phyloP scores from a whole-genome alignment of 2,888 invertebrate genomes.

The Micropterix aruncella region DNA sequence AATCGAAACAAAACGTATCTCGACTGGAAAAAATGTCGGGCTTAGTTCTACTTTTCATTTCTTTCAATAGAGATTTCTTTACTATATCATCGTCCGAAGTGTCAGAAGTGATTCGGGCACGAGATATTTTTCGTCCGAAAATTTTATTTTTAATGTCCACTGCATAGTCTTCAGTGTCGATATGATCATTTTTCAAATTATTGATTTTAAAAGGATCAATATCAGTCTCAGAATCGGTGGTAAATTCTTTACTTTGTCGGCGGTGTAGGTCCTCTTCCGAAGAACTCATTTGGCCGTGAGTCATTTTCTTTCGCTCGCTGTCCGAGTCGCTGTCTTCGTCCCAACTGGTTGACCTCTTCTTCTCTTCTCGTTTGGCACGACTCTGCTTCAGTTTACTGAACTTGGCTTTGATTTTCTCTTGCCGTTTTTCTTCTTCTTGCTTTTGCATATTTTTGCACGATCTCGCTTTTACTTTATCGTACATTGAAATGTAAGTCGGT shows the following conservation, averaged over 20 bases:
- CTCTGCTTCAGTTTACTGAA: conserved; percentile 80
- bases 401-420: conserved; percentile 78
- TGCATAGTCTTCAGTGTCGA: conserved; percentile 33
- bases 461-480: conserved; percentile 90
- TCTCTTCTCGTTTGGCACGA: conserved; percentile 75
- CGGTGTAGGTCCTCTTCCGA: conserved; percentile 36
- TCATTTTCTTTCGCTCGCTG: conserved; percentile 25
- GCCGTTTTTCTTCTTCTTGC: conserved; percentile 75
- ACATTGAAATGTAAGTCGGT: conserved; percentile 91
- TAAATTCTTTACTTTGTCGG: conserved; percentile 26
- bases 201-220: conserved; percentile 32
- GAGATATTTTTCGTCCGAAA: conserved; percentile 48
- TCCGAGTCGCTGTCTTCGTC: conserved; percentile 74
- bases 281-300: conserved; percentile 32
- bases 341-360: conserved; percentile 79
- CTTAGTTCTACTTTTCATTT: conserved; percentile 31
- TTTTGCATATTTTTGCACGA: conserved; percentile 91
- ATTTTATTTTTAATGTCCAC: conserved; percentile 40
- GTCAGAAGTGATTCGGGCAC: conserved; percentile 64
- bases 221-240: conserved; percentile 34
- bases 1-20: conserved; percentile 33
- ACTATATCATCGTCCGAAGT: conserved; percentile 57
- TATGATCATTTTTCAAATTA: conserved; percentile 22
- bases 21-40: conserved; percentile 47
- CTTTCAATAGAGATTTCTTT: conserved; percentile 32